phyloP scores from a whole-genome alignment of 1,140 invertebrate species.

The Dysdera silvatica region DNA sequence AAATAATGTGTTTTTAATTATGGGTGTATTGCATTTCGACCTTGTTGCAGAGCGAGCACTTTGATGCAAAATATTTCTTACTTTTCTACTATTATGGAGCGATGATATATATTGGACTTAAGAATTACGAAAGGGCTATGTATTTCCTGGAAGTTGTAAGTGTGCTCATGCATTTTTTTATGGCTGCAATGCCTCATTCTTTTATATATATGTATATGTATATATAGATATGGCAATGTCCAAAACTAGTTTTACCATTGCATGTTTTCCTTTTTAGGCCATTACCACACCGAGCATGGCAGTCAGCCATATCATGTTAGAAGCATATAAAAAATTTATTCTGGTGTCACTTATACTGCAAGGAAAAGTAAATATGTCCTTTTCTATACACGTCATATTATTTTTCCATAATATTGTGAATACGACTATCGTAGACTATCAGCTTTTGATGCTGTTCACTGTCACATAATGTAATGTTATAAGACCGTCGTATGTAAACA shows the following conservation, averaged over 20 bases:
- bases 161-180: neutral
- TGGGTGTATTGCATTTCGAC: too few relatives aligned
- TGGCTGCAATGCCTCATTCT: too few relatives aligned
- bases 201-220: neutral
- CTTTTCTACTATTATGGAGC: slow-evolving; percentile 96
- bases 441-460: too few relatives aligned
- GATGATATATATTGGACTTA: slow-evolving; percentile 88
- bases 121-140: slow-evolving; percentile 82
- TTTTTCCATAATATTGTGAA: too few relatives aligned
- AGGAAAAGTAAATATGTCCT: slow-evolving; percentile 71
- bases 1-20: too few relatives aligned
- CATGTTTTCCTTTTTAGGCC: slow-evolving; percentile 44
- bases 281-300: slow-evolving; percentile 85
- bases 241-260: neutral
- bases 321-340: slow-evolving; percentile 94
- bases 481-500: too few relatives aligned
- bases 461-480: too few relatives aligned
- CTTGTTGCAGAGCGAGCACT: slow-evolving; percentile 57
- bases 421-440: too few relatives aligned
- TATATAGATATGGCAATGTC: neutral
- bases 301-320: slow-evolving; percentile 92
- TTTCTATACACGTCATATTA: too few relatives aligned
- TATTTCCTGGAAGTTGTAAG: slow-evolving; percentile 82
- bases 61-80: slow-evolving; percentile 86
- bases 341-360: slow-evolving; percentile 81